Percentiles rank a stretch among this genome's conserved stretches.
Evolutionary conservation across 2,888 invertebrate genomes (phyloP).

Genomic region (Yponomeuta cagnagella): DNA sequence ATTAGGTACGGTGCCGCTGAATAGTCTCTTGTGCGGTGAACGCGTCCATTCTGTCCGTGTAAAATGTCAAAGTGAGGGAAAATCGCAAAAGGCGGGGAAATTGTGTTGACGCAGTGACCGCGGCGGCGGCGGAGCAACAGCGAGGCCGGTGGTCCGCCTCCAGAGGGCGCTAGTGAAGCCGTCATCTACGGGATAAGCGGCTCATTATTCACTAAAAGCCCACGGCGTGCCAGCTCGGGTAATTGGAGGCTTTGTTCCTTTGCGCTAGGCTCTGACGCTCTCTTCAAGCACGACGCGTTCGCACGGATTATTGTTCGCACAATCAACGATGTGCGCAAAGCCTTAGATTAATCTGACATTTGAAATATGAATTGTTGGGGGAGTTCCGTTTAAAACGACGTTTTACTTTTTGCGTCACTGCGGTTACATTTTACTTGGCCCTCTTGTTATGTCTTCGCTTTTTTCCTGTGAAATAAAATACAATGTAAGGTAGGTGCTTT

Average conservation of each 20-base stretch:
- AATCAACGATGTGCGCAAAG: conserved; percentile 55
- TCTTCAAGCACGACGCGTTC: conserved; percentile 40
- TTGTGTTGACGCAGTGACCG: conserved; percentile 60
- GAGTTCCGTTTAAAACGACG: conserved; percentile 41
- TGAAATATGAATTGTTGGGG: conserved; percentile 55
- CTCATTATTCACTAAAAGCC: conserved; percentile 75
- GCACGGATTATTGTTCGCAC: conserved; percentile 64
- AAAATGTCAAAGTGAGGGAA: conserved; percentile 65
- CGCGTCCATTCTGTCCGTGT: conserved; percentile 49
- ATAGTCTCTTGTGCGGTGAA: conserved; percentile 52
- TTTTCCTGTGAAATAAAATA: conserved; percentile 9
- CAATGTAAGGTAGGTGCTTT: conserved; percentile 1
- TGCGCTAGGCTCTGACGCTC: conserved; percentile 62
- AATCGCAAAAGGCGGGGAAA: conserved; percentile 44
- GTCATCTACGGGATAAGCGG: conserved; percentile 67
- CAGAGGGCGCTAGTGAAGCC: conserved; percentile 64
- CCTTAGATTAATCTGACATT: conserved; percentile 62
- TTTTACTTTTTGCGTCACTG: conserved; percentile 39
- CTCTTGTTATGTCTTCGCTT: neutral
- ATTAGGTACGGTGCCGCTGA: conserved; percentile 29
- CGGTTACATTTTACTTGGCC: conserved; percentile 9
- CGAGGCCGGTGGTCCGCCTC: conserved; percentile 33
- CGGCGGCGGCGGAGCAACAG: conserved; percentile 24
- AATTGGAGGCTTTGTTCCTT: conserved; percentile 74
- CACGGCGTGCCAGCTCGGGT: conserved; percentile 68